Percentiles rank a stretch among this genome's conserved stretches.
phyloP scores from a whole-genome alignment of 2,113 vertebrate species.

The Cryptomyrus ogoouensis region DNA sequence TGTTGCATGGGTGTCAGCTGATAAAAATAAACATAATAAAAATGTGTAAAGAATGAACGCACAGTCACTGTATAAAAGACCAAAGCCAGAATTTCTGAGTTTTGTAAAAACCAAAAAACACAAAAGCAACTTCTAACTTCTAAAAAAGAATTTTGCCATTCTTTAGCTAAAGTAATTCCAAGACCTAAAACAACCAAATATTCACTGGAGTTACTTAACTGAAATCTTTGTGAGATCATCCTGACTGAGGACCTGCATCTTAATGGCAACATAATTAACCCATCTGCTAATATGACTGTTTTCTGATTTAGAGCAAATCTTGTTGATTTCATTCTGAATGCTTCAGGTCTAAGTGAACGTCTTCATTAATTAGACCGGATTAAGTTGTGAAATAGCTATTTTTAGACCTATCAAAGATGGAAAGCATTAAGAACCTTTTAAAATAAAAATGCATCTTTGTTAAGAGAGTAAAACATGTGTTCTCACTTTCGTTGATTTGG shows the following conservation, averaged over 20 bases:
- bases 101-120: not conserved
- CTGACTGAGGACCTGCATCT: not conserved
- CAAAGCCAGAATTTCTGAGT: not conserved
- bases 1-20: not conserved
- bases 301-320: not conserved
- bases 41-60: not conserved
- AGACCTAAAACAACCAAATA: not conserved
- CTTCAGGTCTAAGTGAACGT: not conserved
- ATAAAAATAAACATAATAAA: not conserved
- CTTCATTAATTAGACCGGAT: not conserved
- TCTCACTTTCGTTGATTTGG: not conserved
- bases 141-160: not conserved
- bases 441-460: not conserved
- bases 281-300: not conserved
- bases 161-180: not conserved
- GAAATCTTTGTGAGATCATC: not conserved
- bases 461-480: not conserved
- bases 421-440: not conserved
- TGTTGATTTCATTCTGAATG: not conserved
- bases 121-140: not conserved
- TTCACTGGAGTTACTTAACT: not conserved
- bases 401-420: not conserved
- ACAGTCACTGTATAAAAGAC: not conserved
- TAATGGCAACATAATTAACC: not conserved
- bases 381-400: not conserved